Evolutionary conservation across 2,888 invertebrate genomes (phyloP), one percentile per base, ranked within the genome.

Genomic region (Mesodorylaimus sp.): DNA sequence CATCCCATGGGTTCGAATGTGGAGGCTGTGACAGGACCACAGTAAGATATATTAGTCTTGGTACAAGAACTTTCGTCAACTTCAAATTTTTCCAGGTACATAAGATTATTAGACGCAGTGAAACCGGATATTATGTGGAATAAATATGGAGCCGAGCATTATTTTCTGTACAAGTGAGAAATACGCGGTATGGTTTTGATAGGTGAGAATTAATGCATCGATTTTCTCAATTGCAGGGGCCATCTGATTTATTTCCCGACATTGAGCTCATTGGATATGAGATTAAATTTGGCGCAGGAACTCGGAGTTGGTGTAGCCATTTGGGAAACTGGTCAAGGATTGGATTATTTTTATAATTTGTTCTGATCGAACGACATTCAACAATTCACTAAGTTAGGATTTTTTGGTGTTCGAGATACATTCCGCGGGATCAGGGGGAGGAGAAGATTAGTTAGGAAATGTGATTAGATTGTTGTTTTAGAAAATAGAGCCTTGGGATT

Each of bases 321-420:
- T 60, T 91, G 91, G 91, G 91, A 93, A 66, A 70, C 89, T n/a
- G 91, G 91, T 0, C 91, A 93, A 70, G 91, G 91, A 24, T 72
- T 91, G 21, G 81, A 87, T 69, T 91, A 85, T 67, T 91, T 91
- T 69, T 91, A 87, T 68, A 89, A 91, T 73, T 73, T 84, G 53
- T 73, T 84, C 56, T 83, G 73, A 75, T 52, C 16, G n/a, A n/a
- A n/a, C n/a, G n/a, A n/a, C n/a, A n/a, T n/a, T n/a, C n/a, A n/a
- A n/a, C n/a, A n/a, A n/a, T n/a, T n/a, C n/a, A n/a, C n/a, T n/a
- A n/a, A n/a, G n/a, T n/a, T n/a, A n/a, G n/a, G n/a, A n/a, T n/a
- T n/a, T n/a, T n/a, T n/a, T n/a, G n/a, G n/a, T n/a, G n/a, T n/a
- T n/a, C n/a, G n/a, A n/a, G n/a, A n/a, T n/a, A n/a, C n/a, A n/a